Evolutionary conservation across 2,888 invertebrate species (phyloP).

Genomic region (Tortricodes alternella): DNA sequence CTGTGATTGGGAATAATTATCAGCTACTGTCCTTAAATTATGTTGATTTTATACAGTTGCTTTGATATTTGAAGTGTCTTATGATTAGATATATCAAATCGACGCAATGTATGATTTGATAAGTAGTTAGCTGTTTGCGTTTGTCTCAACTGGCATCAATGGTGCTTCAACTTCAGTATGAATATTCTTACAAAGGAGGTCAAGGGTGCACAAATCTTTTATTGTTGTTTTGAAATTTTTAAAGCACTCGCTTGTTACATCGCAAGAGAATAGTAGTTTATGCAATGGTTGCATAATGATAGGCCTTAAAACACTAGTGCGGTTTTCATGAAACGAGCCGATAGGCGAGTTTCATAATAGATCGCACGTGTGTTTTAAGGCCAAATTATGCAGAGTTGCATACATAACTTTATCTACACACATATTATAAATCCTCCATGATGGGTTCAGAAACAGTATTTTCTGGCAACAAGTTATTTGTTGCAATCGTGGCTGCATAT

Average conservation of each 20-base stretch:
- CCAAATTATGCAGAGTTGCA: too few species aligned
- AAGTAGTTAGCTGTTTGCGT: slow-evolving; percentile 40
- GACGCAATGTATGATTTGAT: slow-evolving; percentile 32
- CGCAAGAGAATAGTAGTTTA: neutral
- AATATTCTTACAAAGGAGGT: slow-evolving; percentile 43
- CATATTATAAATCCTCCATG: too few species aligned
- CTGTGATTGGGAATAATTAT: neutral
- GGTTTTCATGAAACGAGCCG: too few species aligned
- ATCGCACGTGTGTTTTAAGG: too few species aligned
- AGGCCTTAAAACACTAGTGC: too few species aligned
- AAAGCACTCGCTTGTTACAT: slow-evolving; percentile 5
- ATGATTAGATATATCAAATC: slow-evolving; percentile 21
- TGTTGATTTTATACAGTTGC: too few species aligned
- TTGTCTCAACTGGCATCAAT: slow-evolving; percentile 35
- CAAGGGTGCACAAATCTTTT: slow-evolving; percentile 38
- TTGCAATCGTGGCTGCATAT: too few species aligned
- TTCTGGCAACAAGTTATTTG: too few species aligned
- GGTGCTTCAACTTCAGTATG: slow-evolving; percentile 31
- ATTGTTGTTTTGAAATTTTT: slow-evolving; percentile 26
- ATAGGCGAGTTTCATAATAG: too few species aligned
- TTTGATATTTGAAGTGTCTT: neutral
- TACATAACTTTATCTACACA: too few species aligned
- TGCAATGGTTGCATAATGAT: too few species aligned
- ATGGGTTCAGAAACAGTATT: too few species aligned
- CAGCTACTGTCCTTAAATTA: neutral